These are phyloP conservation scores for Pachyramphus minor DNA, from an alignment of 2,113 vertebrate genomes.

Conservation along the genomic window DNA sequence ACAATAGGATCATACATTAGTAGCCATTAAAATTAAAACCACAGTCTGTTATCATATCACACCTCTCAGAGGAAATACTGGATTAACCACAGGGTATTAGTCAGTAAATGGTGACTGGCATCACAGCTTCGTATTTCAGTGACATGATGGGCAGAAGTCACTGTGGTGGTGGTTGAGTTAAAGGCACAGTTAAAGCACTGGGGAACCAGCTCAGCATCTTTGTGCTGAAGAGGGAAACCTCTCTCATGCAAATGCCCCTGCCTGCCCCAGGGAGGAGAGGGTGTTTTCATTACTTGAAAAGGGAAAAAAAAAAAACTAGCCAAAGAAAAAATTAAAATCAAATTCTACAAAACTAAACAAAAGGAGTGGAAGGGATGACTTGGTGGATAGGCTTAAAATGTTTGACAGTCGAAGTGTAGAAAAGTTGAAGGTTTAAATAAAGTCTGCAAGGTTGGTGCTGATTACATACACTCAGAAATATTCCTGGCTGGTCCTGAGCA, in stretches of 20 bases:
- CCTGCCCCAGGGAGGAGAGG: background rate
- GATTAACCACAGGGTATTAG: background rate
- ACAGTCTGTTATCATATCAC: background rate
- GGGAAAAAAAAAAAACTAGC: no score
- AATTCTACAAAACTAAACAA: conserved; percentile 10
- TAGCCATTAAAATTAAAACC: background rate
- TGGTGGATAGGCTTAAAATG: conserved; percentile 24
- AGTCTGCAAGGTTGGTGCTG: background rate
- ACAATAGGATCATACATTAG: background rate
- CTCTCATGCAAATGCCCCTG: background rate
- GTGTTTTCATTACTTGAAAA: background rate
- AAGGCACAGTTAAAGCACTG: fast-evolving
- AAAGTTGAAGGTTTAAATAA: conserved; percentile 50
- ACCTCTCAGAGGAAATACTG: background rate
- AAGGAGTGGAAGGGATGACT: background rate
- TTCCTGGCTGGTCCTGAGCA: background rate
- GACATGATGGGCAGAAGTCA: background rate
- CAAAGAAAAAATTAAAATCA: background rate
- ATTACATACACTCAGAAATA: background rate
- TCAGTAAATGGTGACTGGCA: background rate
- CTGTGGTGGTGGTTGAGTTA: fast-evolving
- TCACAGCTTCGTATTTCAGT: background rate
- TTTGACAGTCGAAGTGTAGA: background rate
- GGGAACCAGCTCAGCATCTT: background rate
- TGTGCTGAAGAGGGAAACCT: background rate